Evolutionary conservation across 2,888 invertebrate species (phyloP), one percentile per base, ranked within the genome.

Genomic region (Xanthorhoe spadicearia): DNA sequence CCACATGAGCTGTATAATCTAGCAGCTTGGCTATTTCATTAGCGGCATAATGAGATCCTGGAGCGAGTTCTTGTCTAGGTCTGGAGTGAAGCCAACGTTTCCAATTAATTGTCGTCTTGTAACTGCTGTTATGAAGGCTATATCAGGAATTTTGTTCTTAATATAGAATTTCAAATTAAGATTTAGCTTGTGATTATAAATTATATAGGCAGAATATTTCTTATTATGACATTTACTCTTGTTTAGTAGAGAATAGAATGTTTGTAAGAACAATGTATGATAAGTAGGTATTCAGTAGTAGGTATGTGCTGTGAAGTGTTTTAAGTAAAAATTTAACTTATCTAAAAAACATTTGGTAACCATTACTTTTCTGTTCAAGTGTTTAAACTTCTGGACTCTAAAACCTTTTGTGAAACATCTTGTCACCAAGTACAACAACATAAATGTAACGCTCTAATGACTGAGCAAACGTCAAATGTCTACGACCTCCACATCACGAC

Each of bases 401-500:
- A 23, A 23, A 23, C 23, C 23, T 23, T 4, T 23, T 1, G 1
- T 43, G 5, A 2, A 55, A 23, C 15, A 61, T 35, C 38, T 50
- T 50, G 56, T 57, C 51, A 63, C 43, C 38, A 19, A 46, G 49
- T 18, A 59, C 19, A 72, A 82, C 8, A 32, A 32, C 81, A 83
- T 77, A 89, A 88, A 83, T 86, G 86, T 88, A 86, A 89, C 86
- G 88, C 84, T 89, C 90, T 91, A 92, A 91, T 87, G 87, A 85
- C 82, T 86, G 84, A 86, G 87, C 84, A 87, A 89, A 83, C 81
- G 80, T 74, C 83, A 81, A 83, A 83, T 83, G 88, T 86, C 88
- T 87, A 77, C 83, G 87, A 90, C 88, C 87, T 80, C 80, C 50
- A 61, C 80, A 83, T 89, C 84, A 88, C 85, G 83, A 81, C 85